Conservation (phyloP, 2,113 vertebrate genomes). For the Ciconia stormi region DNA sequence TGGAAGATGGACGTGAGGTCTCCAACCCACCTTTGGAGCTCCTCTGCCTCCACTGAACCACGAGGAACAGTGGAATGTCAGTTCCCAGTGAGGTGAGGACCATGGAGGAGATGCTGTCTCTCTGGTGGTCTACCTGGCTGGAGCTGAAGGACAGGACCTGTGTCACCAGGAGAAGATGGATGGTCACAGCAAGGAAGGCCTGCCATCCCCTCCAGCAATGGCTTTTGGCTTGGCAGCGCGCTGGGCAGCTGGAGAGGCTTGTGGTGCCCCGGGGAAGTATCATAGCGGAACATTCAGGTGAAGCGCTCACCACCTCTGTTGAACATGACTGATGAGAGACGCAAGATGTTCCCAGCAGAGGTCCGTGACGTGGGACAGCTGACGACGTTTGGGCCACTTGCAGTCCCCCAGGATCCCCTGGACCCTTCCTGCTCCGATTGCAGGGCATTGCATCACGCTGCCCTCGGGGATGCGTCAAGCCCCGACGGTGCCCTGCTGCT, state of each 20-base stretch:
- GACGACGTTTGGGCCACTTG: accelerated
- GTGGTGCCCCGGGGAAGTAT: neutral
- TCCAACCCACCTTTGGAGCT: neutral
- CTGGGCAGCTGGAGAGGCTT: neutral
- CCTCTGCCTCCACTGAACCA: neutral
- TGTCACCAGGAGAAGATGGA: neutral
- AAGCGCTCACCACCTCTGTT: accelerated
- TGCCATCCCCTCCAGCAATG: neutral
- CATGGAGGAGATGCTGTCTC: accelerated
- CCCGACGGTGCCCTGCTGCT: neutral
- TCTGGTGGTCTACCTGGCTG: neutral
- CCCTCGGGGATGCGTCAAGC: neutral
- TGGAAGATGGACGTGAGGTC: neutral
- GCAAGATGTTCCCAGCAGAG: neutral
- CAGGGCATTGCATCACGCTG: neutral
- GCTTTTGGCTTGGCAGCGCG: accelerated
- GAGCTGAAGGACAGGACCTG: neutral
- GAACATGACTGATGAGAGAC: accelerated
- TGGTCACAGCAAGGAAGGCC: neutral
- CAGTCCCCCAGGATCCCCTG: neutral
- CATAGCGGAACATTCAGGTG: accelerated
- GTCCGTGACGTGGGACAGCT: neutral
- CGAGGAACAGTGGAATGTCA: accelerated
- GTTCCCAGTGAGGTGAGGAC: accelerated
- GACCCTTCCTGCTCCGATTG: neutral